Percentiles rank a stretch among this genome's conserved stretches.
phyloP scores from a whole-genome alignment of 1,140 invertebrate genomes.

The Agrilus planipennis region DNA sequence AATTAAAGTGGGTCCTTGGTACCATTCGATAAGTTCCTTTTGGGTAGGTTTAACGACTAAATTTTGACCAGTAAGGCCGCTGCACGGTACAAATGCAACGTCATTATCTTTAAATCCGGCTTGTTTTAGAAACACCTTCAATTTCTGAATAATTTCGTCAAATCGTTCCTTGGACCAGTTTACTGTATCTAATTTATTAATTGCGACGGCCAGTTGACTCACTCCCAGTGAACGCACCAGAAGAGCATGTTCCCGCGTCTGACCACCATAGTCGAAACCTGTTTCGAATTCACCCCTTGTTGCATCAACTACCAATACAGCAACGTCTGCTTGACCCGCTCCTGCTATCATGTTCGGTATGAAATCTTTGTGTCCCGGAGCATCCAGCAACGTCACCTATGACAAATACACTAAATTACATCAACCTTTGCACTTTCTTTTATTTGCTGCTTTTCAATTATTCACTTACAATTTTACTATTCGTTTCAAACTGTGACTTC shows the following conservation, averaged over 20 bases:
- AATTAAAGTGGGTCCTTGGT: constrained; percentile 67
- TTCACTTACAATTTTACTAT: constrained; percentile 49
- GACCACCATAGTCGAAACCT: constrained; percentile 93
- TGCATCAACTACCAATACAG: constrained; percentile 91
- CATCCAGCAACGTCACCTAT: constrained; percentile 77
- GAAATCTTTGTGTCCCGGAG: constrained; percentile 96
- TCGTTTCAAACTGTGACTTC: constrained; percentile 85
- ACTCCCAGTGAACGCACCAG: constrained; percentile 87
- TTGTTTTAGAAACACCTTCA: constrained; percentile 84
- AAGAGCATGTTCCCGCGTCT: constrained; percentile 94
- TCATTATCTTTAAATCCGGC: constrained; percentile 87
- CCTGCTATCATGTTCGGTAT: constrained; percentile 99
- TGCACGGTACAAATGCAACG: constrained; percentile 88
- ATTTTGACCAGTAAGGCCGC: constrained; percentile 90
- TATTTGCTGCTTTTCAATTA: neutral
- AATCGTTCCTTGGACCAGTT: constrained; percentile 72
- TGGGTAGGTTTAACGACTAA: constrained; percentile 59
- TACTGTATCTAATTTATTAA: constrained; percentile 78
- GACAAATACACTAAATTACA: no score
- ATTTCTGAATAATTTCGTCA: constrained; percentile 72
- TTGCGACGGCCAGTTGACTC: constrained; percentile 69
- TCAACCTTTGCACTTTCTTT: no score
- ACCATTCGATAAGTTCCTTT: constrained; percentile 65
- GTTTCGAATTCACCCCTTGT: constrained; percentile 96
- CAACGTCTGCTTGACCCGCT: constrained; percentile 93